Evolutionary conservation across 2,797 vertebrate genomes (phyloP).

Genomic region (Catharus ustulatus): DNA sequence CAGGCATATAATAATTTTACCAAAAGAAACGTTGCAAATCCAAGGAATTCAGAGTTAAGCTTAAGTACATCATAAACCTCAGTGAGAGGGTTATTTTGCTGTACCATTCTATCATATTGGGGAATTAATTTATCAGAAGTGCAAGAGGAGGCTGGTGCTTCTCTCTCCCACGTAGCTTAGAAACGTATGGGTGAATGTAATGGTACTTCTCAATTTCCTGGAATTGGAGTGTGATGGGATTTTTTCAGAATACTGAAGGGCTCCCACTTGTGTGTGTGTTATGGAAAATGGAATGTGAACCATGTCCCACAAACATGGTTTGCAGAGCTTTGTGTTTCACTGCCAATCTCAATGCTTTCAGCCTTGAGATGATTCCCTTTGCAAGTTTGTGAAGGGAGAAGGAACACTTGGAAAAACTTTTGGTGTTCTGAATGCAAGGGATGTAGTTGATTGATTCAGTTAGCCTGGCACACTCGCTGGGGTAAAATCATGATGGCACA

Average conservation of each 20-base stretch:
- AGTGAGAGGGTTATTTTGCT: neutral
- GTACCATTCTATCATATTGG: neutral
- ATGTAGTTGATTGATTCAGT: neutral
- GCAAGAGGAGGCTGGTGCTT: neutral
- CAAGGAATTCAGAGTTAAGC: neutral
- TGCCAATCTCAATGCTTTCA: neutral
- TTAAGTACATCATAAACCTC: neutral
- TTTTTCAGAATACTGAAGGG: neutral
- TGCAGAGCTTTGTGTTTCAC: neutral
- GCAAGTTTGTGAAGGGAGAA: neutral
- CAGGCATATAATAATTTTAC: neutral
- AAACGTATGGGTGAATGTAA: neutral
- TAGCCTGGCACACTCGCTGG: neutral
- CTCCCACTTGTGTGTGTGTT: neutral
- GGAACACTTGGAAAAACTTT: neutral
- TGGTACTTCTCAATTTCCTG: neutral
- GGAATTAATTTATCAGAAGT: neutral
- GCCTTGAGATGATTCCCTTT: neutral
- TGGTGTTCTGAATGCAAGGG: neutral
- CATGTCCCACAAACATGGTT: rapidly evolving
- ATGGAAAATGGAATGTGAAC: neutral
- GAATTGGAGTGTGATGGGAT: neutral
- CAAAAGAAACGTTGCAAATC: neutral
- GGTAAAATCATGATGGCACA: rapidly evolving
- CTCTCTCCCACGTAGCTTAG: neutral